Conservation (phyloP, 2,113 vertebrate species). For the Lepus americanus region DNA sequence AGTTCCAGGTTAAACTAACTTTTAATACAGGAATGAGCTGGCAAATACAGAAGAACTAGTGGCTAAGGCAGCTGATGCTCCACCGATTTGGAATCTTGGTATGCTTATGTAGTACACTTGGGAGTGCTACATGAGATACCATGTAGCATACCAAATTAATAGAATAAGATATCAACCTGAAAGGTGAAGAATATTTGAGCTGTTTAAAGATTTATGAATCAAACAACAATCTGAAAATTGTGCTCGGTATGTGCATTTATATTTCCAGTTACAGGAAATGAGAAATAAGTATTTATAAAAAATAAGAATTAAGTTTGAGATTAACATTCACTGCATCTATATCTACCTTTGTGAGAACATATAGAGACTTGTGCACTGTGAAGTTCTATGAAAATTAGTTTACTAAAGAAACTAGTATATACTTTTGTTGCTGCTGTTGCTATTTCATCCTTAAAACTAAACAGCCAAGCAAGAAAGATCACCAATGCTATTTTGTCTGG, state of each 20-base stretch:
- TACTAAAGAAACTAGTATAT: background rate
- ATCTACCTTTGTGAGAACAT: background rate
- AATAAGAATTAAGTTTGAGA: background rate
- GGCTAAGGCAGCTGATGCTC: background rate
- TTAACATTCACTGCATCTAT: background rate
- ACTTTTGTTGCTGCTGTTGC: background rate
- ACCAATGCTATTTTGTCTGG: background rate
- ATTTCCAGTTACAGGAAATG: background rate
- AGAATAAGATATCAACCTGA: background rate
- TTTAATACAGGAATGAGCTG: background rate
- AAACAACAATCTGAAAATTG: background rate
- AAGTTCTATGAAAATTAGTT: background rate
- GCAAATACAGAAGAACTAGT: background rate
- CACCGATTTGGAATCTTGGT: background rate
- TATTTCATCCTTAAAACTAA: conserved; percentile 15
- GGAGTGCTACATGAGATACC: background rate
- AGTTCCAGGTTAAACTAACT: background rate
- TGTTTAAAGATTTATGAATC: background rate
- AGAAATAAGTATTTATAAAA: background rate
- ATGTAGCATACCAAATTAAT: background rate
- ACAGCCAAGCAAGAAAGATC: background rate
- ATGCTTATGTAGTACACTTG: background rate
- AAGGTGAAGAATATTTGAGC: background rate
- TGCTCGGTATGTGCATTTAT: background rate
- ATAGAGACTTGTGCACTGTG: background rate